These are phyloP conservation scores for Agrypnus murinus DNA, from an alignment of 2,888 invertebrate species.

Conservation along the genomic window DNA sequence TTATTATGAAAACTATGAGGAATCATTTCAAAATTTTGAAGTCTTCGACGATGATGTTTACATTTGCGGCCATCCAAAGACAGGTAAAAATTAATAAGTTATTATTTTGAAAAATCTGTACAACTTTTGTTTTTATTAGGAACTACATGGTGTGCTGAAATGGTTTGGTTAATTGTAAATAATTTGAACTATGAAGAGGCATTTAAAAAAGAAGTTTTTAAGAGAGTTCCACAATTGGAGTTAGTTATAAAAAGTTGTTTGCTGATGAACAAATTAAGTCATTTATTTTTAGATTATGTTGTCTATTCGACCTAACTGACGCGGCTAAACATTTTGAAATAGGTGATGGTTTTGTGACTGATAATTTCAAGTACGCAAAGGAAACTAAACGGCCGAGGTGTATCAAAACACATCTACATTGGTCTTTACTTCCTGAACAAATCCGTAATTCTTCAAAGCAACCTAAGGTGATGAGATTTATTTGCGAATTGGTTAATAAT, in stretches of 20 bases:
- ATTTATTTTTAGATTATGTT: no score
- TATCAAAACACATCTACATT: constrained; percentile 79
- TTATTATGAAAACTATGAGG: not conserved
- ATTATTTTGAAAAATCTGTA: not conserved
- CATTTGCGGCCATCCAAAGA: no score
- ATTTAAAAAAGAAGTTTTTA: no score
- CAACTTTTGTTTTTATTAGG: no score
- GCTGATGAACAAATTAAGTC: no score
- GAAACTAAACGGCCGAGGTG: constrained; percentile 68
- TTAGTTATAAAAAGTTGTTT: no score
- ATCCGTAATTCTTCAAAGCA: constrained; percentile 67
- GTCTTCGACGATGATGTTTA: no score
- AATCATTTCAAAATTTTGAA: not conserved
- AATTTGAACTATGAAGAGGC: not conserved
- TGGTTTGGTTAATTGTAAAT: constrained; percentile 43
- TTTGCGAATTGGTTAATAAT: no score
- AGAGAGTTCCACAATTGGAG: no score
- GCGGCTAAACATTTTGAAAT: no score
- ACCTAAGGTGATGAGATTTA: constrained; percentile 64
- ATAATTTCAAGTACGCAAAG: not conserved
- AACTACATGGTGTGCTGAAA: constrained; percentile 45
- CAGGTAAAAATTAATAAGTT: not conserved
- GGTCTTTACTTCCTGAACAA: constrained; percentile 74
- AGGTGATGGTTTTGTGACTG: no score
- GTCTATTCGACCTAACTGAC: no score